Conservation (phyloP, 2,888 invertebrate genomes). For the Xanthorhoe spadicearia region DNA sequence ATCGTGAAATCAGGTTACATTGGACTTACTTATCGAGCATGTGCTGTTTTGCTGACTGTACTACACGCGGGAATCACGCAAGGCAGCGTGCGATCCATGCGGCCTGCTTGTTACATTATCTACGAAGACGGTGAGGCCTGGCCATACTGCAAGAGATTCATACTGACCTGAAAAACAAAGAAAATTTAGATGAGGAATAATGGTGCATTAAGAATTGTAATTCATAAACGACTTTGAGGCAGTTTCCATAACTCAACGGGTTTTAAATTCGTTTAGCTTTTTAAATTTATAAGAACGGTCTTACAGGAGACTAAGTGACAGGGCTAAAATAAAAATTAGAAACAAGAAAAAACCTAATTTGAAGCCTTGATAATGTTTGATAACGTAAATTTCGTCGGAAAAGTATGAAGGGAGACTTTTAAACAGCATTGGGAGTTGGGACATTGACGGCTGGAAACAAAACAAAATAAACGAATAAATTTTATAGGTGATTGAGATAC, state of each 20-base stretch:
- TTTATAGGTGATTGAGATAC: neutral
- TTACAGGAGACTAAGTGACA: too few species aligned
- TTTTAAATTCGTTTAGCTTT: too few species aligned
- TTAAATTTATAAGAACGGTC: too few species aligned
- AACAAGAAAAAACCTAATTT: too few species aligned
- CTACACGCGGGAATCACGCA: constrained; percentile 55
- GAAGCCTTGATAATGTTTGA: too few species aligned
- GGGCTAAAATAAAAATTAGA: too few species aligned
- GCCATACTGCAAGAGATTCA: constrained; percentile 35
- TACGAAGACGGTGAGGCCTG: constrained; percentile 13
- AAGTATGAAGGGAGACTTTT: too few species aligned
- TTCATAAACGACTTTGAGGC: neutral
- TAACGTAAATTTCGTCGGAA: too few species aligned
- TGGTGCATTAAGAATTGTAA: neutral
- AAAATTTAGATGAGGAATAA: neutral
- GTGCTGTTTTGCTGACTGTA: constrained; percentile 42
- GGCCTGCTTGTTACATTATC: constrained; percentile 32
- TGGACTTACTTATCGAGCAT: constrained; percentile 14
- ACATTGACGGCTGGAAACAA: too few species aligned
- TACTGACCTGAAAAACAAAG: constrained; percentile 9
- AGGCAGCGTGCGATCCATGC: constrained; percentile 49
- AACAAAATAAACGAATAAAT: too few species aligned
- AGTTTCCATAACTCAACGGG: too few species aligned
- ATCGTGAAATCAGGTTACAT: neutral
- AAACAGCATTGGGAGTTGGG: too few species aligned